These are phyloP conservation scores for Drosophila rubida DNA, from an alignment of 2,888 invertebrate species.

Conservation along the genomic window DNA sequence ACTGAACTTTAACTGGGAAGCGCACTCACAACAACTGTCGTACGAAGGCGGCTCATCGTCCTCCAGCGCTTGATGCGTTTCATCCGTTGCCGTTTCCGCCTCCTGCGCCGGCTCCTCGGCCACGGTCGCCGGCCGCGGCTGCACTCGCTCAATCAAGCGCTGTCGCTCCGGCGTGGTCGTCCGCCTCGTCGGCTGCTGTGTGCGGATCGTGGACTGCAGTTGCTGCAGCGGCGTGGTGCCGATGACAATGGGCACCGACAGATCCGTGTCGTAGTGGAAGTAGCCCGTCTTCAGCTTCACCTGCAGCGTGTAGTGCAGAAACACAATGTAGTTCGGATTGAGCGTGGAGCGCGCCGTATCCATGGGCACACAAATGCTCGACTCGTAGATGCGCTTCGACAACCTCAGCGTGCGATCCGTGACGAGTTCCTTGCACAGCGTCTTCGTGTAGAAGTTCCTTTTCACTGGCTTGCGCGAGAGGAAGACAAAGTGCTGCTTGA, in stretches of 20 bases:
- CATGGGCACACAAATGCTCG: conserved; percentile 86
- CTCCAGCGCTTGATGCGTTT: conserved; percentile 55
- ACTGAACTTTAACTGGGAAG: too few species aligned
- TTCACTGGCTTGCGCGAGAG: conserved; percentile 81
- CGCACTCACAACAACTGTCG: conserved; percentile 79
- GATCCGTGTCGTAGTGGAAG: conserved; percentile 79
- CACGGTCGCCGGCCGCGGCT: conserved; percentile 49
- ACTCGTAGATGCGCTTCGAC: conserved; percentile 86
- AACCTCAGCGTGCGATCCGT: conserved; percentile 73
- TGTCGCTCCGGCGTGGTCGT: conserved; percentile 66
- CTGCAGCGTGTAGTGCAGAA: conserved; percentile 79
- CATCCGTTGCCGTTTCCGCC: conserved; percentile 38
- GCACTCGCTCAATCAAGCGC: conserved; percentile 63
- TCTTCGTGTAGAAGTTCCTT: conserved; percentile 79
- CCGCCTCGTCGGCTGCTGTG: conserved; percentile 59
- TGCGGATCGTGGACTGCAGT: conserved; percentile 48
- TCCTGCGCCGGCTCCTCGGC: conserved; percentile 55
- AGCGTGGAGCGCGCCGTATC: conserved; percentile 90
- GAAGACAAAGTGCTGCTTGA: conserved; percentile 81
- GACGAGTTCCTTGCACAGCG: conserved; percentile 71
- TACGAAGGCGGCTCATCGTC: conserved; percentile 82
- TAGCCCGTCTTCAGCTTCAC: conserved; percentile 78
- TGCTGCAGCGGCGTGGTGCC: conserved; percentile 78
- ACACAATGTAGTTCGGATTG: conserved; percentile 80
- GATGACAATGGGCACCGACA: conserved; percentile 77